Conservation (phyloP, 2,797 vertebrate genomes). For the Eospalax fontanierii region DNA sequence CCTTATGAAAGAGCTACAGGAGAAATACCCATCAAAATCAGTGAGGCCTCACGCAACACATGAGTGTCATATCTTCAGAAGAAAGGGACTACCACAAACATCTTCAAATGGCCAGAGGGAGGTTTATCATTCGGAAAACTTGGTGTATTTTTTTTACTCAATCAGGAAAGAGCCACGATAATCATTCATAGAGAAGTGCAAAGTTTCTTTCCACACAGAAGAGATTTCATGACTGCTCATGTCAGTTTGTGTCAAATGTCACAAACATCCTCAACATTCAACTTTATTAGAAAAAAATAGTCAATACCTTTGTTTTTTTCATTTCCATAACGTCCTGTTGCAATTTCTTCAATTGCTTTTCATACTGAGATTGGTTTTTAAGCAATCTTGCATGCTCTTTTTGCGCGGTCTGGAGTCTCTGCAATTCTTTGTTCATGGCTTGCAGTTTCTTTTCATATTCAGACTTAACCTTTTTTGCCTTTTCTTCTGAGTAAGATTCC, state of each 20-base stretch:
- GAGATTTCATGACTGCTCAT: not conserved
- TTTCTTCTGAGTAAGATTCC: slow-evolving; percentile 97
- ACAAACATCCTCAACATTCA: not conserved
- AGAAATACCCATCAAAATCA: slow-evolving; percentile 2
- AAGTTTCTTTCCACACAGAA: not conserved
- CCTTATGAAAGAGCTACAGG: not conserved
- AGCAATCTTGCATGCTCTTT: slow-evolving; percentile 97
- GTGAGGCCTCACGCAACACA: not conserved
- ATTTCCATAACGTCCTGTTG: slow-evolving; percentile 98
- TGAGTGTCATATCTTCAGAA: slow-evolving; percentile 47
- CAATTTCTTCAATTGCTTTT: slow-evolving; percentile 97
- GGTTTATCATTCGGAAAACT: not conserved
- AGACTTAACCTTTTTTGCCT: slow-evolving; percentile 96
- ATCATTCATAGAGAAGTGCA: not conserved
- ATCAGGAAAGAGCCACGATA: slow-evolving; percentile 5
- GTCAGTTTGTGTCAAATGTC: not conserved
- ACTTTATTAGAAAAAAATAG: not conserved
- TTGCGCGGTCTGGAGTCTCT: slow-evolving; percentile 97
- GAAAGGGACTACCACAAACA: not conserved
- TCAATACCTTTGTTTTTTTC: slow-evolving; percentile 98
- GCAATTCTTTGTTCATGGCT: slow-evolving; percentile 98
- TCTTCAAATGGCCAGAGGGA: not conserved
- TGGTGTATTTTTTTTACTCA: not conserved
- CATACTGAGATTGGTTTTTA: slow-evolving; percentile 98
- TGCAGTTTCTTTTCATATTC: slow-evolving; percentile 98